phyloP scores from a whole-genome alignment of 2,888 invertebrate genomes.

The Tinea trinotella region DNA sequence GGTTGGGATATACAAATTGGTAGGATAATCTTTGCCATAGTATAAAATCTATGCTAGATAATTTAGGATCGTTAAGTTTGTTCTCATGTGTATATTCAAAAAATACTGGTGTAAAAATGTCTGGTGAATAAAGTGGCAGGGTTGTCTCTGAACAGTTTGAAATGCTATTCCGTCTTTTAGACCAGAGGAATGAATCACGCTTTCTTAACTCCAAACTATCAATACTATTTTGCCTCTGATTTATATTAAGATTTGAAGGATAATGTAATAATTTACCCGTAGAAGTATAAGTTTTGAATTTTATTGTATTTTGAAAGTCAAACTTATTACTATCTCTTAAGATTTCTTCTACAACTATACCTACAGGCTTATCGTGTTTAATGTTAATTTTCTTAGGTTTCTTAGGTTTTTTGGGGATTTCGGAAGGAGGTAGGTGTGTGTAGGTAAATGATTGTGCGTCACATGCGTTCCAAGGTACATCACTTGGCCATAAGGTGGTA shows the following conservation, averaged over 20 bases:
- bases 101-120: constrained; percentile 56
- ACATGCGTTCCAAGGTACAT: constrained; percentile 52
- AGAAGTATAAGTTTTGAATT: constrained; percentile 28
- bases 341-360: constrained; percentile 47
- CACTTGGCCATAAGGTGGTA: constrained; percentile 45
- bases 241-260: neutral
- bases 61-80: constrained; percentile 21
- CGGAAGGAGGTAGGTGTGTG: constrained; percentile 32
- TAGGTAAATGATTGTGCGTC: constrained; percentile 50
- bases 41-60: constrained; percentile 56
- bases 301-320: constrained; percentile 43
- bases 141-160: neutral
- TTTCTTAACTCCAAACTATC: constrained; percentile 29
- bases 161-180: neutral
- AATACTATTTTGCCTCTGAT: too few species aligned
- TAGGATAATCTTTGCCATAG: constrained; percentile 55
- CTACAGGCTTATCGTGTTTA: constrained; percentile 35
- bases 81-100: constrained; percentile 33
- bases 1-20: constrained; percentile 46
- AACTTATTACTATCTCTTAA: constrained; percentile 40
- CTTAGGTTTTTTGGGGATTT: constrained; percentile 28
- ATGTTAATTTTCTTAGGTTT: constrained; percentile 23
- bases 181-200: constrained; percentile 53
- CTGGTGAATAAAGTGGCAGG: constrained; percentile 37
- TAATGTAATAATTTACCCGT: neutral